Evolutionary conservation across 2,888 invertebrate genomes (phyloP), one percentile per base, ranked within the genome.

Genomic region (Calameuta filiformis): DNA sequence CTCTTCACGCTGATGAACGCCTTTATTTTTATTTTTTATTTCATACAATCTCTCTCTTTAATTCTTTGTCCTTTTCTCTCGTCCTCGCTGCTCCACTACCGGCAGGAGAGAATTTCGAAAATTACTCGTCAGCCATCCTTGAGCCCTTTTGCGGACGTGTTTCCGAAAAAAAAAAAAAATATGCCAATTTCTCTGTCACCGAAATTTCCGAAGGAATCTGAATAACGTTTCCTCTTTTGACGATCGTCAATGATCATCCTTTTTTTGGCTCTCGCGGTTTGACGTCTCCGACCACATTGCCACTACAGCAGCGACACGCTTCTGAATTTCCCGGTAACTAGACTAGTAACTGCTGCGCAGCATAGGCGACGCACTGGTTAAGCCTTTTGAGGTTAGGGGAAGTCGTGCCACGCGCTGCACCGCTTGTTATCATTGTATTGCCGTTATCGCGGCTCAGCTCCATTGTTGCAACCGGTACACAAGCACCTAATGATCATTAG

Each of bases 401-500:
- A 56, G 56, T 56, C 56, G 56, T 9, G 56, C 56, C 56, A 56
- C 56, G 56, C 56, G 56, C 23, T 56, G 23, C 56, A 56, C 56
- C 56, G 56, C 68, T 75, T 68, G 31, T 69, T 71, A 73, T 74
- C 56, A 56, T 11, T 68, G 56, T 71, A 71, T 35, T 68, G 73
- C 75, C 23, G 23, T 56, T 56, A 56, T 56, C 56, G 56, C 23
- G 56, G 56, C 23, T 56, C 31, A 34, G 31, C 34, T 33, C 71
- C 4, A 71, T 71, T 71, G 71, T 71, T 34, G 71, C 33, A 31
- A 31, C 12, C 34, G 31, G 71, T 31, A 31, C 34, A 31, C 71
- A 34, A 71, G 12, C 71, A 34, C 71, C 71, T 12, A 12, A 34
- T 31, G 33, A 71, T 71, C 71, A 81, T 81, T 81, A 81, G 76